Evolutionary conservation across 37 sponge, comb jelly and placozoan species (phyloP).

Genomic region (Spongilla lacustris): DNA sequence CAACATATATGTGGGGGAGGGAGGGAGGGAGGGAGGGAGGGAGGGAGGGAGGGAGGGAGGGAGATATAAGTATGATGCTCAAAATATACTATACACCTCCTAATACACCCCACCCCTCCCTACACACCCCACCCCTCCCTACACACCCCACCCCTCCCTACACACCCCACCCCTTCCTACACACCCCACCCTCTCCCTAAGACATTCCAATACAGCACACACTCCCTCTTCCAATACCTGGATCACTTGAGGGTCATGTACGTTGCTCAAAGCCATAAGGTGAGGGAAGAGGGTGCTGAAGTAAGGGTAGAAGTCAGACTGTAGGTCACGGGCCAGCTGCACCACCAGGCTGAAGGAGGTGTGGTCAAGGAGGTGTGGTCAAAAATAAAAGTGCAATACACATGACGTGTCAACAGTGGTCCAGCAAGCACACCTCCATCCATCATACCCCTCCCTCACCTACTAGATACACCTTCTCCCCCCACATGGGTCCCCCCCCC

Average conservation of each 20-base stretch:
- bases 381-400: no score
- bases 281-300: constrained; percentile 72
- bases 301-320: constrained; percentile 84
- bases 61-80: no score
- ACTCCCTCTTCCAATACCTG: constrained; percentile 44
- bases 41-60: neutral
- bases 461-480: neutral
- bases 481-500: neutral
- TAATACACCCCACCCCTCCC: no score
- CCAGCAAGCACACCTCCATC: no score
- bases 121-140: neutral
- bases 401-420: no score
- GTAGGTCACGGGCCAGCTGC: constrained; percentile 90
- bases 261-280: constrained; percentile 53
- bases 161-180: no score
- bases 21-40: neutral
- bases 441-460: no score
- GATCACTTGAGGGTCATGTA: constrained; percentile 60
- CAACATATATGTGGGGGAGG: neutral
- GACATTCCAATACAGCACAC: no score
- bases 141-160: no score
- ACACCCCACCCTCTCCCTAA: no score
- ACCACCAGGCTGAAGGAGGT: constrained; percentile 64
- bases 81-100: no score
- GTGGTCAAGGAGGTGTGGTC: no score